Evolutionary conservation across 1,140 invertebrate genomes (phyloP).

Genomic region (Apis cerana): DNA sequence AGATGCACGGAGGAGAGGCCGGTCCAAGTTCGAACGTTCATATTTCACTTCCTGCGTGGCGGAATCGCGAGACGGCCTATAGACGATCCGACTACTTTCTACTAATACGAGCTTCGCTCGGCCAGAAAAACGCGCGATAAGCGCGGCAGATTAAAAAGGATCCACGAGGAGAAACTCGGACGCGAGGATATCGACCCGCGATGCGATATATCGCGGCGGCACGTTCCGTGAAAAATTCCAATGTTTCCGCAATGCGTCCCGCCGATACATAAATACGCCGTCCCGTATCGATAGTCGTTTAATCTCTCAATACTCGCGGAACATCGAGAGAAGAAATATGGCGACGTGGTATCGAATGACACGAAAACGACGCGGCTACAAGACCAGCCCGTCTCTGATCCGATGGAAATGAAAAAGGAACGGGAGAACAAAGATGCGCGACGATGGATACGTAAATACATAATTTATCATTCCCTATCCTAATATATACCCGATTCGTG

Average conservation of each 20-base stretch:
- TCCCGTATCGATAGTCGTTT: slow-evolving; percentile 1
- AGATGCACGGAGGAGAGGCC: slow-evolving; percentile 7
- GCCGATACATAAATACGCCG: slow-evolving; percentile 10
- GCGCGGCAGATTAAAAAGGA: slow-evolving; percentile 27
- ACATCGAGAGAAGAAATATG: slow-evolving; percentile 10
- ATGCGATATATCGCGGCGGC: neutral
- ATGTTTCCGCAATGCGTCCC: neutral
- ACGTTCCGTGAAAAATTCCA: neutral
- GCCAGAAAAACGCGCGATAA: slow-evolving; percentile 38
- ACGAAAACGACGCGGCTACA: slow-evolving; percentile 27
- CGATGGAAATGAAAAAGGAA: neutral
- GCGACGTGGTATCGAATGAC: slow-evolving; percentile 11
- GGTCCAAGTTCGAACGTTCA: slow-evolving; percentile 10
- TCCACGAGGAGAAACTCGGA: slow-evolving; percentile 25
- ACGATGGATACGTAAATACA: neutral
- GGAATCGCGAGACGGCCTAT: slow-evolving; percentile 16
- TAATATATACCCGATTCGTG: no score
- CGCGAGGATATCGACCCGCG: neutral
- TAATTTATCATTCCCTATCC: no score
- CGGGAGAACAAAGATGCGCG: neutral
- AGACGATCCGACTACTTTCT: slow-evolving; percentile 29
- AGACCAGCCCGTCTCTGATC: neutral
- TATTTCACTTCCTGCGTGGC: slow-evolving; percentile 42
- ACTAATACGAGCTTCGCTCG: slow-evolving; percentile 39
- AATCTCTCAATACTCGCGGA: slow-evolving; percentile 27